Conservation (phyloP, 2,888 invertebrate genomes). For the Cyrtodaria siliqua region DNA sequence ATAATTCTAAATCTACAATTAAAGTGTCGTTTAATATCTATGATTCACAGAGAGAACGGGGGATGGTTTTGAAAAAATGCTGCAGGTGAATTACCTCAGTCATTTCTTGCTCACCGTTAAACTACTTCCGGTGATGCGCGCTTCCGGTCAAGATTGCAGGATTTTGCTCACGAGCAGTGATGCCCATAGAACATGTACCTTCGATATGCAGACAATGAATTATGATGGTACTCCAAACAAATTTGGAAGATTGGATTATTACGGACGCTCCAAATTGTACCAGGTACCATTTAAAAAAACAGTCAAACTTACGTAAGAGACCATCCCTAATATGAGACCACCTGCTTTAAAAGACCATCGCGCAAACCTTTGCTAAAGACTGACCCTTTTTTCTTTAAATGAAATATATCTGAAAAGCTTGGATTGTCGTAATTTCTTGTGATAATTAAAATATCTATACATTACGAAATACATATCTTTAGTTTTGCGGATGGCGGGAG, state of each 20-base stretch:
- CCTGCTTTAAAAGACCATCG: too few relatives aligned
- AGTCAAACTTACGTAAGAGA: too few relatives aligned
- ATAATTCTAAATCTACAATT: too few relatives aligned
- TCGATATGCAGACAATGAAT: conserved; percentile 56
- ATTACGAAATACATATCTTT: too few relatives aligned
- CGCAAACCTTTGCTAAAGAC: too few relatives aligned
- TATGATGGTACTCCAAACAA: conserved; percentile 46
- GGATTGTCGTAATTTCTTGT: too few relatives aligned
- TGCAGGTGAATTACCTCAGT: conserved; percentile 74
- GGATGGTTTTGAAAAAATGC: conserved; percentile 65
- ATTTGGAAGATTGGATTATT: conserved; percentile 60
- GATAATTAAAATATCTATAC: too few relatives aligned
- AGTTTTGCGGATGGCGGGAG: too few relatives aligned
- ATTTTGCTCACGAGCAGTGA: conserved; percentile 68
- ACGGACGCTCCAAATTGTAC: conserved; percentile 69
- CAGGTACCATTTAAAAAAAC: conserved; percentile 67
- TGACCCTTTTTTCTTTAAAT: too few relatives aligned
- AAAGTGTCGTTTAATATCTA: too few relatives aligned
- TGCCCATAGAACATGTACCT: conserved; percentile 52
- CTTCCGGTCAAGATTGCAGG: conserved; percentile 67
- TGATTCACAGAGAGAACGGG: conserved; percentile 56
- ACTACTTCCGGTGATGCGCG: conserved; percentile 67
- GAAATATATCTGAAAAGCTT: too few relatives aligned
- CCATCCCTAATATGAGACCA: too few relatives aligned
- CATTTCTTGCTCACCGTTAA: conserved; percentile 70